Evolutionary conservation across 2,113 vertebrate species (phyloP), one percentile per base, ranked within the genome.

Genomic region (Oxyruncus cristatus): DNA sequence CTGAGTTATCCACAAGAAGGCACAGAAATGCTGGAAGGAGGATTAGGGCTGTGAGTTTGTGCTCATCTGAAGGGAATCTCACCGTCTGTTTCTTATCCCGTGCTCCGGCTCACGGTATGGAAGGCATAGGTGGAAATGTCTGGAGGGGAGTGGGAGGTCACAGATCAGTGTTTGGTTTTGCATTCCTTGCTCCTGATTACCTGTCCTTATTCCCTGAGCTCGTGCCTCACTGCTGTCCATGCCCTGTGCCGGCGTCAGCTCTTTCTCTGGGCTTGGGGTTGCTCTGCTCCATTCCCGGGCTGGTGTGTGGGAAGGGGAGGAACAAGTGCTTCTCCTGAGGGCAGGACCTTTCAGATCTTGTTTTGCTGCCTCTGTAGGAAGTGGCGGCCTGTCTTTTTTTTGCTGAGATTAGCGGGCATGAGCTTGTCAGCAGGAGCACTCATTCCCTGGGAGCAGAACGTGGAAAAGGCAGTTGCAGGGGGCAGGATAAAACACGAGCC

Each of bases 271-370:
- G 18, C 5, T 5, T 46, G 55, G 56, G 52, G 17, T 68, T 46
- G 0, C 39, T 83, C 62, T 27, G 27, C 70, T 73, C 8, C 0
- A 1, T 89, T 87, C 63, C 93, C 67, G 50, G 88, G 81, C 88
- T 88, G 79, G 49, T 83, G 28, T 23, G 17, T 2, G 12, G 89
- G 41, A 47, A 77, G 42, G 42, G 84, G 73, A 91, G 62, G 92
- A 73, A 53, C 32, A 70, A 66, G 71, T 18, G 33, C 78, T 90
- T 74, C 81, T 93, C 93, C 92, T 11, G 68, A 88, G 92, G 94
- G 94, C 90, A 95, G 59, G 82, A 80, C 67, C 85, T 89, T 95
- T 96, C 96, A 95, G 46, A 92, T 97, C 90, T 67, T 27, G 59
- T 93, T 91, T 33, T 37, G 55, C 72, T 41, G 65, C 75, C 50